Conservation (phyloP, 2,113 vertebrate genomes). For the Zapus hudsonius region DNA sequence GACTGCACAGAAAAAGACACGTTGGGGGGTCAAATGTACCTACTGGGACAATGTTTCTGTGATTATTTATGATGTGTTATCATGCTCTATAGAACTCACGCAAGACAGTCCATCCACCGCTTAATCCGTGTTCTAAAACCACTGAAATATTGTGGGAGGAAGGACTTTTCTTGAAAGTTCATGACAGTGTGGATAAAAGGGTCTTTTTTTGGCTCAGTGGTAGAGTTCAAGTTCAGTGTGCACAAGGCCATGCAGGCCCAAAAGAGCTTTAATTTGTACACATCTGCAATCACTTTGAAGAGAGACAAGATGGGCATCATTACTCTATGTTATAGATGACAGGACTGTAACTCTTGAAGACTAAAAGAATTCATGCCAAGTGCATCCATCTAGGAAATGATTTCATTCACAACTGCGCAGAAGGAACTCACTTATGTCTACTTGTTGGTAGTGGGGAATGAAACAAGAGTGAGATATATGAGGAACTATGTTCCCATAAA, state of each 20-base stretch:
- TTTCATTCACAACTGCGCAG: not conserved
- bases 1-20: not conserved
- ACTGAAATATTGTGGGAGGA: not conserved
- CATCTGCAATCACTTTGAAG: not conserved
- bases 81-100: not conserved
- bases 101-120: not conserved
- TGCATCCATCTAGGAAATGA: not conserved
- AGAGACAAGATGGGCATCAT: not conserved
- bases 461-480: not conserved
- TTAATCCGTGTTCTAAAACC: slow-evolving; percentile 28
- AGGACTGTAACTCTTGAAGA: not conserved
- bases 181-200: not conserved
- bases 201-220: not conserved
- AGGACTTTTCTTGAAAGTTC: slow-evolving; percentile 12
- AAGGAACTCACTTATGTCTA: not conserved
- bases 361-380: not conserved
- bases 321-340: not conserved
- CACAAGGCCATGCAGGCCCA: not conserved
- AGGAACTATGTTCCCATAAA: not conserved
- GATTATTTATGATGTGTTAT: slow-evolving; percentile 54
- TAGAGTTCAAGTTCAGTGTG: not conserved
- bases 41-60: slow-evolving; percentile 28
- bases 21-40: not conserved
- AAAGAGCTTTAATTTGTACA: not conserved
- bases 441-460: not conserved